Conservation (phyloP, 2,888 invertebrate genomes). For the Agrotis exclamationis region DNA sequence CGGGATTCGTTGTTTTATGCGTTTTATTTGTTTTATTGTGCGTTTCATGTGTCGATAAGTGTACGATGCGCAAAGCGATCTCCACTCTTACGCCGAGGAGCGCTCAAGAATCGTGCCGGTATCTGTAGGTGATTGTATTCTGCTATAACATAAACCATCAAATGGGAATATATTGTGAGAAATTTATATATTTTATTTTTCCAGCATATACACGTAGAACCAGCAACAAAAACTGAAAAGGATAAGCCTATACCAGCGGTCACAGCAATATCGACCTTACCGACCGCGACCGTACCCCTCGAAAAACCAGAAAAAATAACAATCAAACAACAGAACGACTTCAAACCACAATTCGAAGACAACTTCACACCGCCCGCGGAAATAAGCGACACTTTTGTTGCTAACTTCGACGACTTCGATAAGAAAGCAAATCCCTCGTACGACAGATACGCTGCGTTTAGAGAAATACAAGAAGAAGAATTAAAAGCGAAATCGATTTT, state of each 20-base stretch:
- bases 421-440: constrained; percentile 91
- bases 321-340: constrained; percentile 66
- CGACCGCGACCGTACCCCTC: constrained; percentile 50
- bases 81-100: no score
- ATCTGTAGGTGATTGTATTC: no score
- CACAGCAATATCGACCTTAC: constrained; percentile 58
- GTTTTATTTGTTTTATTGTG: no score
- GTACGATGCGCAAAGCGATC: no score
- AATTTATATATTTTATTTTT: constrained; percentile 16
- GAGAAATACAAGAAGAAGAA: constrained; percentile 96
- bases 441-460: constrained; percentile 97
- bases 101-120: no score
- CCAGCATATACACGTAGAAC: constrained; percentile 86
- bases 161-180: no score
- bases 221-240: constrained; percentile 74
- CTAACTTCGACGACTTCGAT: constrained; percentile 93
- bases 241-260: constrained; percentile 67
- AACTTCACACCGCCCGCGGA: constrained; percentile 89
- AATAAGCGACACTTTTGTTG: constrained; percentile 91
- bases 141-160: no score
- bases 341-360: constrained; percentile 92
- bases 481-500: constrained; percentile 88
- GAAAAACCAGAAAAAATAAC: constrained; percentile 53
- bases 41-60: no score
- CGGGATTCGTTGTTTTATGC: no score